Conservation (phyloP, 2,888 invertebrate species). For the Dryococelus australis region DNA sequence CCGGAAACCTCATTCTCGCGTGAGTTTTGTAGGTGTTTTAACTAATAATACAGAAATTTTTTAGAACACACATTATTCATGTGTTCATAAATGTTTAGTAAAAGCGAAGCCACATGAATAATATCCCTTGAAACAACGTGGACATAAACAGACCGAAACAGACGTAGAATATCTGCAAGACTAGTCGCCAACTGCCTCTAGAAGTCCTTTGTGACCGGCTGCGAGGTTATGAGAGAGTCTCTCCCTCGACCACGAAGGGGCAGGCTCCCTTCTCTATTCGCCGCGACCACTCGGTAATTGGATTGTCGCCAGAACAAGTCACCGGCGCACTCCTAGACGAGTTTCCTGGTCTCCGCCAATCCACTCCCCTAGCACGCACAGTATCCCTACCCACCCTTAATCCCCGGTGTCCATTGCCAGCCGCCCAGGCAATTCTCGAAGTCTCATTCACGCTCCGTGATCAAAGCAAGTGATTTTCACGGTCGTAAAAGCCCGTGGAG, state of each 20-base stretch:
- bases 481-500: background rate
- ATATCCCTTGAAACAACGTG: too few relatives aligned
- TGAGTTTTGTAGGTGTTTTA: too few relatives aligned
- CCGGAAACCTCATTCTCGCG: too few relatives aligned
- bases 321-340: background rate
- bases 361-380: background rate
- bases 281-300: conserved; percentile 1
- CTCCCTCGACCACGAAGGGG: background rate
- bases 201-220: background rate
- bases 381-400: background rate
- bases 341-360: background rate
- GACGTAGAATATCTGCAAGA: background rate
- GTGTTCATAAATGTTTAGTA: too few relatives aligned
- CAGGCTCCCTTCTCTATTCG: background rate
- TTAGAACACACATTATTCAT: too few relatives aligned
- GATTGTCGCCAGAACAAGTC: background rate
- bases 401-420: background rate
- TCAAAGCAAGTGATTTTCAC: conserved; percentile 1
- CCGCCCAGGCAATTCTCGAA: background rate
- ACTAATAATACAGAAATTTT: too few relatives aligned
- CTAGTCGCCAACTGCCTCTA: background rate
- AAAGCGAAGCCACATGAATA: too few relatives aligned
- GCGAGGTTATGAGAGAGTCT: background rate
- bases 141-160: background rate
- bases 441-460: background rate